Base-by-base conservation (phyloP, 1,140 invertebrate species). In the Heliconius hewitsoni region DNA sequence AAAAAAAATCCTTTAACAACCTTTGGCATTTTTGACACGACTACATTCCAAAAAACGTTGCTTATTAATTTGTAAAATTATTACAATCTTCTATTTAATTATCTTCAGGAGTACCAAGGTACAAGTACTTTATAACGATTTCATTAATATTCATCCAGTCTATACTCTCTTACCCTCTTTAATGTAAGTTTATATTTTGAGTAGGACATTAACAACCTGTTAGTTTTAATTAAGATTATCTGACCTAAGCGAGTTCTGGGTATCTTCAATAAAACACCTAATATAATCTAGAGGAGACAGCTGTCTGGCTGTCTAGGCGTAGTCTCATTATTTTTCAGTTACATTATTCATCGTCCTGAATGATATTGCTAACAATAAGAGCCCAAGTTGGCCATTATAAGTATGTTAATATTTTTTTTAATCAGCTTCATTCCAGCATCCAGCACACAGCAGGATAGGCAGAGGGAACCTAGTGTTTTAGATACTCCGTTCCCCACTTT, bases 151-250 rank as follows among this genome's bases (percentile, higher is more conserved):
- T 66, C 60, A 66, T 66, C 60, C 23, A 66, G 60, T 11, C 60
- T 66, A 16, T 66, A 19, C 50, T 11, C 57, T 66, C 57, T 66
- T 66, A 66, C 60, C 60, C 27, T 74, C 46, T 74, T 52, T 57
- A 52, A 74, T 66, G 42, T 74, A 37, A 66, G 23, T 66, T 66
- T 66, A 66, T 66, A 30, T 66, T 27, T 66, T 13, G 1, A 75
- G 27, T 39, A 39, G 42, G 8, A 57, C 57, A 70, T 76, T 70
- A 76, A 76, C 74, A 77, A 77, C 46, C 72, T 77, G 70, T 77
- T 71, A 66, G 46, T 55, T 77, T 77, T 77, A 77, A 77, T 77
- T 77, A 77, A 77, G 46, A 71, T 46, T 34, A 76, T 71, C 60
- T 60, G 66, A 76, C 66, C 37, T 27, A 71, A 76, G 74, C 46